Percentiles rank a stretch among this genome's conserved stretches.
These are phyloP conservation scores for Steinernema carpocapsae DNA, from an alignment of 2,888 invertebrate genomes.

Conservation along the genomic window DNA sequence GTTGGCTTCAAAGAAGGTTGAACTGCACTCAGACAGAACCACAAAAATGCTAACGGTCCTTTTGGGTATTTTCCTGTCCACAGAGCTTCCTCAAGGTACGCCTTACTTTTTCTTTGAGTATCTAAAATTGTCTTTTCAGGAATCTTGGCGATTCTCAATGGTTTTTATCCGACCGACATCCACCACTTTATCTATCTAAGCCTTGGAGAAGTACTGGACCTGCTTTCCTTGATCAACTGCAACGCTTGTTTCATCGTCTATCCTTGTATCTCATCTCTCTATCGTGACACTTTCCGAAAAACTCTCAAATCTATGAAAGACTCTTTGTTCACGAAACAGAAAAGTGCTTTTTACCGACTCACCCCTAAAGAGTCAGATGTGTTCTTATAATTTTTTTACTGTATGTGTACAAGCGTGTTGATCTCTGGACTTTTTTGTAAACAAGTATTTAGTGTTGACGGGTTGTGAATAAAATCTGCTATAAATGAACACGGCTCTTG, in stretches of 20 bases:
- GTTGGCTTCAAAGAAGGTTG: conserved; percentile 44
- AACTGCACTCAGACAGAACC: conserved; percentile 39
- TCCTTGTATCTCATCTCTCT: conserved; percentile 39
- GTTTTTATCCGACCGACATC: conserved; percentile 48
- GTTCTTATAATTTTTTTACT: neutral
- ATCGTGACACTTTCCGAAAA: conserved; percentile 23
- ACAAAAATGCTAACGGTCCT: conserved; percentile 40
- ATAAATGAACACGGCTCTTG: too few species aligned
- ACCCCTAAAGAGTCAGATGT: conserved; percentile 21
- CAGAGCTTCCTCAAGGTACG: conserved; percentile 42
- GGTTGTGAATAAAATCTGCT: conserved; percentile 14
- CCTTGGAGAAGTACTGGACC: conserved; percentile 54
- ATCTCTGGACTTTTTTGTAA: conserved; percentile 1
- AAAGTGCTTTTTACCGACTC: conserved; percentile 25
- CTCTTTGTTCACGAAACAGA: neutral
- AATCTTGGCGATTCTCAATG: conserved; percentile 56
- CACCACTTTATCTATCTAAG: conserved; percentile 56
- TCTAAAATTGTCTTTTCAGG: conserved; percentile 35
- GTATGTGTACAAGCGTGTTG: neutral
- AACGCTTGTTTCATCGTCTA: conserved; percentile 57
- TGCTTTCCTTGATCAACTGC: conserved; percentile 55
- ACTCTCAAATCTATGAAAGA: conserved; percentile 10
- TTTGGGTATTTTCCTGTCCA: conserved; percentile 38
- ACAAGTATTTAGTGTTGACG: conserved; percentile 3
- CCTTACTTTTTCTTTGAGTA: neutral